Conservation (phyloP, 2,888 invertebrate genomes). For the Octodonta nipae region DNA sequence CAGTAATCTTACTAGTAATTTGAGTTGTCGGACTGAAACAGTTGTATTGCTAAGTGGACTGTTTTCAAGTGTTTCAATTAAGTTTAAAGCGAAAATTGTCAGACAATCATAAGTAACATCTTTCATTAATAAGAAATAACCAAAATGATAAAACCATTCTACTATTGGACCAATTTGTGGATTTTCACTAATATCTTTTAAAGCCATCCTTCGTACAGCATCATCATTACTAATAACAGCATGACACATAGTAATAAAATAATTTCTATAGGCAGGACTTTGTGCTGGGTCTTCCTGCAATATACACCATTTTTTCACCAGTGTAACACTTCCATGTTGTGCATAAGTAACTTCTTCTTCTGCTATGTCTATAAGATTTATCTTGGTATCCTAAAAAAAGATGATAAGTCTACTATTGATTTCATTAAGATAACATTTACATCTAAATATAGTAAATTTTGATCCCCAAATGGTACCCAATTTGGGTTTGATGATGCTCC, state of each 20-base stretch:
- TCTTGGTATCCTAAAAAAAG: constrained; percentile 20
- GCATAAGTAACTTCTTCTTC: constrained; percentile 22
- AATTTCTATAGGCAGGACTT: constrained; percentile 22
- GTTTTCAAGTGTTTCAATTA: constrained; percentile 45
- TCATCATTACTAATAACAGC: constrained; percentile 42
- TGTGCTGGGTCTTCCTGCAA: constrained; percentile 22
- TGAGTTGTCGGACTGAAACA: constrained; percentile 43
- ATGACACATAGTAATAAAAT: constrained; percentile 30
- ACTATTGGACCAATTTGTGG: constrained; percentile 45
- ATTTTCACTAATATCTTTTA: constrained; percentile 45
- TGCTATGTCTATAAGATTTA: constrained; percentile 26
- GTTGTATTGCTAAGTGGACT: constrained; percentile 44
- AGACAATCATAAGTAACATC: constrained; percentile 35
- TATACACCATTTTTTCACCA: constrained; percentile 29
- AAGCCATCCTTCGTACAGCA: constrained; percentile 40
- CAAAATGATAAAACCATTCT: constrained; percentile 47
- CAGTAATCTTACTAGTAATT: constrained; percentile 27
- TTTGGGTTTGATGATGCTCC: constrained; percentile 27
- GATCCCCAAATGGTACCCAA: constrained; percentile 28
- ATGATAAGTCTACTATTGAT: not conserved
- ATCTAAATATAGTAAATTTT: constrained; percentile 27
- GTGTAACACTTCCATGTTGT: constrained; percentile 25
- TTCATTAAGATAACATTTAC: constrained; percentile 20
- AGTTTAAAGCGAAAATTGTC: constrained; percentile 37
- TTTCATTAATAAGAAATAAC: constrained; percentile 45